phyloP scores from a whole-genome alignment of 1,140 invertebrate genomes.

The Protaetia brevitarsis region DNA sequence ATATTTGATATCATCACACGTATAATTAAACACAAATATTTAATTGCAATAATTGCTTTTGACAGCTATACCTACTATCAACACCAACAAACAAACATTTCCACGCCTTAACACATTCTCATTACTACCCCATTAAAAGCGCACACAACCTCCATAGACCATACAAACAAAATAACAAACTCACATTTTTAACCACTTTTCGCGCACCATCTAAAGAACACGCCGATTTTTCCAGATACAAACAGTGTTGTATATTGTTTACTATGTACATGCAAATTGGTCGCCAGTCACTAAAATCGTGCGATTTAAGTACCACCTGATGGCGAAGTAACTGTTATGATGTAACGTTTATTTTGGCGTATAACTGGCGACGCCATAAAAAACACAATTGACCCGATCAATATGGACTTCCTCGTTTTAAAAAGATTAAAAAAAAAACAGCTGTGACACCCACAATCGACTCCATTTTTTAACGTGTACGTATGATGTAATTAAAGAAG shows the following conservation, averaged over 20 bases:
- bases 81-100: constrained; percentile 6
- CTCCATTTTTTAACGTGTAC: background rate
- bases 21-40: no score
- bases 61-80: no score
- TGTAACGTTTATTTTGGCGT: background rate
- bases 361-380: background rate
- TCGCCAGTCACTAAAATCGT: background rate
- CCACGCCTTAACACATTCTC: background rate
- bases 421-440: no score
- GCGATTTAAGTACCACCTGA: background rate
- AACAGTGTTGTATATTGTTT: background rate
- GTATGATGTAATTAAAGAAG: background rate
- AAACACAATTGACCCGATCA: background rate
- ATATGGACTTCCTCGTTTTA: constrained; percentile 14
- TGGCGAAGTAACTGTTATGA: background rate
- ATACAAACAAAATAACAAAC: background rate
- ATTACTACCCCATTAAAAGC: background rate
- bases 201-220: background rate
- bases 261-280: background rate
- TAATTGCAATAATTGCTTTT: no score
- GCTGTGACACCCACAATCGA: background rate
- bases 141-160: background rate
- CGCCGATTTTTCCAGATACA: background rate
- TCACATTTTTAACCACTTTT: constrained; percentile 1
- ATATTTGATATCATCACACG: no score